Base-by-base conservation (phyloP, 2,888 invertebrate species). In the Euspilapteryx auroguttella region DNA sequence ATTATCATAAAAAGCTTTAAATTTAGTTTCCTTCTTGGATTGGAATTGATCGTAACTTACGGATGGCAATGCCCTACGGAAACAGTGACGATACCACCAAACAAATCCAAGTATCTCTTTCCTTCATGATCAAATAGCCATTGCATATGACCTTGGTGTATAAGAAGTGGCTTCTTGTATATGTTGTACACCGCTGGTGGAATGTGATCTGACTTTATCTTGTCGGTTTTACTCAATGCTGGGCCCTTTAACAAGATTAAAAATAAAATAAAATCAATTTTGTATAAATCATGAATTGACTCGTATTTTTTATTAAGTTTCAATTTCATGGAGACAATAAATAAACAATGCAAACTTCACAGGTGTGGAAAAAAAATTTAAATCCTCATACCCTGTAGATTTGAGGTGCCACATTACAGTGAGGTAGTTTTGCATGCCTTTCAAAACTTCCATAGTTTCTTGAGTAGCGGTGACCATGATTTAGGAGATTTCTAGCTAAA, bases 21-120 rank as follows among this genome's bases (percentile, higher is more conserved):
- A n/a, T n/a, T n/a, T n/a, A n/a, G n/a, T n/a, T n/a, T n/a, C n/a
- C n/a, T n/a, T n/a, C n/a, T n/a, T n/a, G n/a, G n/a, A n/a, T 3
- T 24, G 14, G 9, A 4, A 2, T 25, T 14, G 9, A 2, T 14
- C 15, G 12, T 9, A 12, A 81, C 89, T 86, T 78, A 95, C 94
- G 97, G 96, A 75, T 98, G 98, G 53, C 94, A 94, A 58, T 98
- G 98, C 12, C 97, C 97, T 2, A 97, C 94, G 29, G 94, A 94
- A 21, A 98, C 92, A 0, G 98, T 99, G 10, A 95, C 96, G 42
- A 99, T 97, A 5, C 98, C 98, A 4, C 87, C 97, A 53, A 95
- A 94, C 77, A 98, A 83, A 58, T 99, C 98, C 37, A 99, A 77
- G 59, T 96, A 99, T 42, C 93, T 79, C 37, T 80, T 83, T 3